Percentiles rank a stretch among this genome's conserved stretches.
Conservation (phyloP, 2,113 vertebrate species). For the Myiagra hebetior region DNA sequence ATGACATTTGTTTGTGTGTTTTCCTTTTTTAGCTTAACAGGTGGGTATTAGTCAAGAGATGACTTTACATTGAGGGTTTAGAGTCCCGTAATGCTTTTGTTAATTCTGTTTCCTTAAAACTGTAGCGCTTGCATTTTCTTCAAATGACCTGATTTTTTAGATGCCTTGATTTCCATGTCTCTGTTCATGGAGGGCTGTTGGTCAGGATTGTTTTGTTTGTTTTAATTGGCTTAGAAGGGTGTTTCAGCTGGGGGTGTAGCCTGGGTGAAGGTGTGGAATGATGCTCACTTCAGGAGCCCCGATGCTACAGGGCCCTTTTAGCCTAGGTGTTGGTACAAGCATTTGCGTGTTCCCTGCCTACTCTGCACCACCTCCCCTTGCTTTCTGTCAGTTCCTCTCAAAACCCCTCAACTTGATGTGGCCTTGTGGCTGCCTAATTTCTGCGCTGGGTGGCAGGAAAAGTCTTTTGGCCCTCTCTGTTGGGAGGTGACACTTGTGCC, state of each 20-base stretch:
- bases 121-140: background rate
- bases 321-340: background rate
- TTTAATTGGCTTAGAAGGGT: background rate
- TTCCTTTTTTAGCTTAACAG: background rate
- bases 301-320: accelerated
- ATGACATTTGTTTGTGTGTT: background rate
- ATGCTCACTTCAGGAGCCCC: background rate
- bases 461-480: background rate
- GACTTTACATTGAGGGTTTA: background rate
- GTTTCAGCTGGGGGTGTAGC: background rate
- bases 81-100: background rate
- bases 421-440: background rate
- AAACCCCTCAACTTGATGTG: background rate
- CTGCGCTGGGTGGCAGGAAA: background rate
- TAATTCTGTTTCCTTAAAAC: background rate
- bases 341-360: background rate
- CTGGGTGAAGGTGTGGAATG: background rate
- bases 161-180: background rate
- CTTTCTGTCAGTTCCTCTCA: background rate
- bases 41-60: background rate
- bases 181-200: background rate
- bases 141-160: background rate
- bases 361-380: background rate
- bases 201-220: background rate
- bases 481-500: background rate